Base-by-base conservation (phyloP, 2,113 vertebrate species). In the Psittacula cyanocephala region DNA sequence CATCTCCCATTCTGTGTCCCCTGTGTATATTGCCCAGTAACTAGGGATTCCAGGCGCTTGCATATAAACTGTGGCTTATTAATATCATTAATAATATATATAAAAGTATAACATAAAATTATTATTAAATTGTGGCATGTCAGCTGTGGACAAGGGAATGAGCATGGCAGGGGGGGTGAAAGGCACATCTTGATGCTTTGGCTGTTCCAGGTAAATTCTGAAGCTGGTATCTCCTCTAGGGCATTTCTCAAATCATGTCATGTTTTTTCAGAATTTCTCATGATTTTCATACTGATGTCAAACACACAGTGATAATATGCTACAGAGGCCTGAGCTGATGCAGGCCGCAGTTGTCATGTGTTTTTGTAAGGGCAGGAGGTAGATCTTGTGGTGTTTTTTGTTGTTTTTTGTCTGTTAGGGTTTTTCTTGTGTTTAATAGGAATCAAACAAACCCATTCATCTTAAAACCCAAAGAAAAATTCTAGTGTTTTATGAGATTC, bases 51-150 rank as follows among this genome's bases (percentile, higher is more conserved):
- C 63, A 63, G 59, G 39, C 18, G 27, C 27, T 71, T 60, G 11
- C 17, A 5, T 13, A 6, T 37, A 14, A 41, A 8, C 39, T 53
- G 8, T 0, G 0, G 22, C 23, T 59, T 59, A 59, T 35, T 10
- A 59, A 14, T 59, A 59, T n/a, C 20, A n/a, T 59, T 59, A 59
- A 59, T 59, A n/a, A 57, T 10, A 10, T 35, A 23, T 35, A 59
- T 35, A 35, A 59, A 59, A 35, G 23, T 59, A 35, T 59, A 16
- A 35, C 57, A 59, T 23, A n/a, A 59, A 59, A 59, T 59, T 59
- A 16, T 59, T 59, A 35, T 59, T 35, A 35, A 59, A 35, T 59
- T 35, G 24, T 59, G 57, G 33, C 33, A 24, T 59, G 22, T 24
- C 57, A 59, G 33, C 35, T 5, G 2, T 7, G 76, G 27, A 37